These are phyloP conservation scores for Acromyrmex charruanus DNA, from an alignment of 1,140 invertebrate species.

Conservation along the genomic window DNA sequence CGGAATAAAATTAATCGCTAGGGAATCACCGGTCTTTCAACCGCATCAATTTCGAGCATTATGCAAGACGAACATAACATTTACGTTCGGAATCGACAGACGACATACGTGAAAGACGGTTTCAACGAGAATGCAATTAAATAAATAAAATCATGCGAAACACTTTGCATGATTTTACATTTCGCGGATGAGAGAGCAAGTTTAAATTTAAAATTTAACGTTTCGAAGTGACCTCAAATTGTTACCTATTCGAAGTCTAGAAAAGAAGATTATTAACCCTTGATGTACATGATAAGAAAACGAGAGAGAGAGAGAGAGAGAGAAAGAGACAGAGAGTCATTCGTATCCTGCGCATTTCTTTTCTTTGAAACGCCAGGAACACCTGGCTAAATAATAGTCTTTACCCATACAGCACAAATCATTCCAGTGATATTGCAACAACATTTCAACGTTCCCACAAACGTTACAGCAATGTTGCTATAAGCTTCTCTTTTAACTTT, in stretches of 20 bases:
- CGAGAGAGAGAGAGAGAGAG: too few relatives aligned
- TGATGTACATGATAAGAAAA: too few relatives aligned
- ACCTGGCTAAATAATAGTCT: too few relatives aligned
- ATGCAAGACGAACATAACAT: slow-evolving; percentile 26
- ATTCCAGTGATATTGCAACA: too few relatives aligned
- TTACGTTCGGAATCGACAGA: not conserved
- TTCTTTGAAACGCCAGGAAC: too few relatives aligned
- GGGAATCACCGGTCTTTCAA: slow-evolving; percentile 18
- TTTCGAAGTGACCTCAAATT: not conserved
- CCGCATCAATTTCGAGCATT: slow-evolving; percentile 40
- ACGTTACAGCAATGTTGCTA: too few relatives aligned
- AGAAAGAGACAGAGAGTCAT: too few relatives aligned
- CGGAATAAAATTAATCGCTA: slow-evolving; percentile 31
- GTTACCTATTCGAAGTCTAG: not conserved
- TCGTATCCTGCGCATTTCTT: too few relatives aligned
- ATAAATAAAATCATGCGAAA: not conserved
- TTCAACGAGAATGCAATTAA: not conserved
- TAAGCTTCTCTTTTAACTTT: too few relatives aligned
- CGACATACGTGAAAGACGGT: not conserved
- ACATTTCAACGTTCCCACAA: too few relatives aligned
- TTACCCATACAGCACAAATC: too few relatives aligned
- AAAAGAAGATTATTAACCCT: not conserved
- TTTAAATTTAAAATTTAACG: not conserved
- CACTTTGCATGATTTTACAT: not conserved
- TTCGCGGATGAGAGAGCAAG: not conserved